These are phyloP conservation scores for Hyppa rectilinea DNA, from an alignment of 2,888 invertebrate genomes.

Conservation along the genomic window DNA sequence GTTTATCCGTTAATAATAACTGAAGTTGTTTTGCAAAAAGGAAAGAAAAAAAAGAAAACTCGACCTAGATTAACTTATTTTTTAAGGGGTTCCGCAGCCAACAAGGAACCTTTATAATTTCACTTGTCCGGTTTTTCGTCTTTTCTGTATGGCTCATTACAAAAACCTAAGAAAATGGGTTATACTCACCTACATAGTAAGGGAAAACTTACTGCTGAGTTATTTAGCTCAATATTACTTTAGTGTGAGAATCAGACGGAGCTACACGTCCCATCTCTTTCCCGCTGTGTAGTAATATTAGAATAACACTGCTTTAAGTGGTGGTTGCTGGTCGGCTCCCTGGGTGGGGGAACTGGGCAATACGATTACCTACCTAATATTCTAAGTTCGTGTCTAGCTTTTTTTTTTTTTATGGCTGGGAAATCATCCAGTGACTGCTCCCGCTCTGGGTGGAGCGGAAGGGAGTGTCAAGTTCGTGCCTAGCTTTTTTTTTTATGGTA, in stretches of 20 bases:
- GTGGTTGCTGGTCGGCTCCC: no score
- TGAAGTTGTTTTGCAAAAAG: not conserved
- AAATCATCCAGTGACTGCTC: no score
- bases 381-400: not conserved
- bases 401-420: no score
- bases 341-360: not conserved
- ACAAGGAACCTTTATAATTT: not conserved
- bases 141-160: not conserved
- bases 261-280: no score
- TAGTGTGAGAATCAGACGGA: no score
- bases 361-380: not conserved
- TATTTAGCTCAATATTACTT: no score
- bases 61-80: not conserved
- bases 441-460: no score
- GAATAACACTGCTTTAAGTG: no score
- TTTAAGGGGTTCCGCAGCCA: not conserved
- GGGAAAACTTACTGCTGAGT: no score
- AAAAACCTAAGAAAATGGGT: not conserved
- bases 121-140: not conserved
- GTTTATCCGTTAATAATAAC: slow-evolving; percentile 3
- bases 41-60: not conserved
- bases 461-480: no score
- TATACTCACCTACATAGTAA: not conserved
- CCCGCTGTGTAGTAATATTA: no score
- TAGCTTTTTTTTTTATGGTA: no score